Conservation (phyloP, 64 coral and sea anemone genomes). For the Actinia tenebrosa region DNA sequence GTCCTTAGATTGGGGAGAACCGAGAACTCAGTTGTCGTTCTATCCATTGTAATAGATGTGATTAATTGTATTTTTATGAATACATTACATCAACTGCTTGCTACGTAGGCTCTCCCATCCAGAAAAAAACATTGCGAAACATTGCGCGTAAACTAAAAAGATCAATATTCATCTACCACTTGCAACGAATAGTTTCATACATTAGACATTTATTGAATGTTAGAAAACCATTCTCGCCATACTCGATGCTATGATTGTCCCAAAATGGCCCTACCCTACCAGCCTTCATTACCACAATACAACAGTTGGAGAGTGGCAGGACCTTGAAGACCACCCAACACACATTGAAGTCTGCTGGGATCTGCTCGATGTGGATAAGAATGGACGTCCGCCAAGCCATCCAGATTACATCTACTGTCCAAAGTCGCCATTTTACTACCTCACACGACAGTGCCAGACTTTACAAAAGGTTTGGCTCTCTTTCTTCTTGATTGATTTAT, state of each 20-base stretch:
- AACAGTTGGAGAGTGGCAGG: constrained; percentile 30
- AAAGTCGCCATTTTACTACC: constrained; percentile 42
- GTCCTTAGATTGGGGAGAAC: too few relatives aligned
- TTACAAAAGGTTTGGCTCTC: constrained; percentile 22
- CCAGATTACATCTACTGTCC: constrained; percentile 27
- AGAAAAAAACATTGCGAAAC: too few relatives aligned
- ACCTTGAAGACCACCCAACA: constrained; percentile 46
- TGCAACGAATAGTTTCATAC: too few relatives aligned
- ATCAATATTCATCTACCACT: too few relatives aligned
- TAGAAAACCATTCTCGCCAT: constrained; percentile 53
- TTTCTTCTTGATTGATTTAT: background rate
- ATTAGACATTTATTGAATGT: background rate
- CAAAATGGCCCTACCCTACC: constrained; percentile 48
- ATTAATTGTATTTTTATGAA: too few relatives aligned
- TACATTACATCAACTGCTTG: too few relatives aligned
- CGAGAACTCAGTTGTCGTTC: too few relatives aligned
- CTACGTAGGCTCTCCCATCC: too few relatives aligned
- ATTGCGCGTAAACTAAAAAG: too few relatives aligned
- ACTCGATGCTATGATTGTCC: constrained; percentile 44
- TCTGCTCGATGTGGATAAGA: constrained; percentile 34
- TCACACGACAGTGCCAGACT: constrained; percentile 30
- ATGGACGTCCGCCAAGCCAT: constrained; percentile 31
- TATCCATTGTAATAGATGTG: too few relatives aligned
- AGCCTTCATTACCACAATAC: constrained; percentile 38
- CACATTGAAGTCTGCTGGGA: constrained; percentile 50